A percentile compares a stretch with the other conserved stretches of the same genome.
Evolutionary conservation across 2,113 vertebrate species (phyloP).

Genomic region (Haemorhous mexicanus): DNA sequence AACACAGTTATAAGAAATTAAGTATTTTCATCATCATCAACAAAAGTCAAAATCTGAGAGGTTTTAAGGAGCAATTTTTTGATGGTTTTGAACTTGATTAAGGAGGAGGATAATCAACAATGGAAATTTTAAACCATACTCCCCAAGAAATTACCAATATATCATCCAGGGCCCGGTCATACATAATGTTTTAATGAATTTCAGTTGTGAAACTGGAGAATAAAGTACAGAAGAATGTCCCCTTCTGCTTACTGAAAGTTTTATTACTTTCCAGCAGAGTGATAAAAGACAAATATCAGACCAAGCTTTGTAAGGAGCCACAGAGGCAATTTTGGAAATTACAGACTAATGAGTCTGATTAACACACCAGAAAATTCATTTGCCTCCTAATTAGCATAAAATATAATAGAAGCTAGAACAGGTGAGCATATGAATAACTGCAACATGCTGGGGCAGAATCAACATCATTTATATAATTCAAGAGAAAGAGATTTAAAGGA

Average conservation of each 20-base stretch:
- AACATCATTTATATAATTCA: neutral
- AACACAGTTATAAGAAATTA: neutral
- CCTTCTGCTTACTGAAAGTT: neutral
- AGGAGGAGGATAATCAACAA: neutral
- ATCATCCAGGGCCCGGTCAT: neutral
- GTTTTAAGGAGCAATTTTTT: neutral
- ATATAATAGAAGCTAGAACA: slow-evolving; percentile 38
- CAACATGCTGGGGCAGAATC: neutral
- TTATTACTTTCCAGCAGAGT: slow-evolving; percentile 16
- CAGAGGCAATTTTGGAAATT: slow-evolving; percentile 21
- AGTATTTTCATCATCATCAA: neutral
- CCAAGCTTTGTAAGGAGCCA: neutral
- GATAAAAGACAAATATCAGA: slow-evolving; percentile 32
- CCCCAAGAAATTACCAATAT: neutral
- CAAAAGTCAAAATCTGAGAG: neutral
- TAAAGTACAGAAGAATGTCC: neutral
- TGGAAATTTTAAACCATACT: neutral
- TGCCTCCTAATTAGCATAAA: slow-evolving; percentile 50
- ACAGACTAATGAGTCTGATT: slow-evolving; percentile 39
- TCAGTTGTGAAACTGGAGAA: neutral
- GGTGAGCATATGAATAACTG: neutral
- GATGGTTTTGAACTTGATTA: neutral
- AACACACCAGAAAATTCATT: slow-evolving; percentile 50
- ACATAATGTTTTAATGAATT: neutral
- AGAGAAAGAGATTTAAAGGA: neutral